Conservation (phyloP, 2,113 vertebrate genomes). For the Elgaria multicarinata region DNA sequence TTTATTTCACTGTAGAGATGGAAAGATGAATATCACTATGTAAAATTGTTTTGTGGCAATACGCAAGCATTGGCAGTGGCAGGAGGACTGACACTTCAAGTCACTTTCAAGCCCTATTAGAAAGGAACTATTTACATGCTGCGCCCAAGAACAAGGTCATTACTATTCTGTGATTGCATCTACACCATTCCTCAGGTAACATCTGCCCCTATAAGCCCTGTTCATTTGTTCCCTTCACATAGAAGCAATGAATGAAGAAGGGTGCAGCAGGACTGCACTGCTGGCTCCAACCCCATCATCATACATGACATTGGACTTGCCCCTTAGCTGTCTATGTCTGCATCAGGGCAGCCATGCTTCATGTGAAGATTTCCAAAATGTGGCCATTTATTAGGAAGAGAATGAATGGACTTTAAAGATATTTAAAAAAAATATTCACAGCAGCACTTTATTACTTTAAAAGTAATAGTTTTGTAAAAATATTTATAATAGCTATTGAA, state of each 20-base stretch:
- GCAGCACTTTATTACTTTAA: not conserved
- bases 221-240: no score
- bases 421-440: not conserved
- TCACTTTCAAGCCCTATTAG: not conserved
- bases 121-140: not conserved
- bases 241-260: not conserved
- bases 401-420: not conserved
- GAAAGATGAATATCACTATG: not conserved
- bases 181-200: not conserved
- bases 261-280: not conserved
- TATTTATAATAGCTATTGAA: not conserved
- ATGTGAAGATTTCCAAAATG: not conserved
- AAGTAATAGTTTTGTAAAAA: conserved; percentile 39
- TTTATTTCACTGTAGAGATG: not conserved
- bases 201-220: not conserved
- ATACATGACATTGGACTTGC: not conserved
- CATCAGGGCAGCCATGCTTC: not conserved
- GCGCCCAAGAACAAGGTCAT: not conserved
- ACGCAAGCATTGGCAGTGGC: not conserved
- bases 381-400: not conserved
- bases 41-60: not conserved
- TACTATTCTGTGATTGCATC: not conserved
- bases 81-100: not conserved
- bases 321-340: not conserved
- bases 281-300: not conserved